Conservation (phyloP, 2,888 invertebrate genomes). For the Limnephilus rhombicus region DNA sequence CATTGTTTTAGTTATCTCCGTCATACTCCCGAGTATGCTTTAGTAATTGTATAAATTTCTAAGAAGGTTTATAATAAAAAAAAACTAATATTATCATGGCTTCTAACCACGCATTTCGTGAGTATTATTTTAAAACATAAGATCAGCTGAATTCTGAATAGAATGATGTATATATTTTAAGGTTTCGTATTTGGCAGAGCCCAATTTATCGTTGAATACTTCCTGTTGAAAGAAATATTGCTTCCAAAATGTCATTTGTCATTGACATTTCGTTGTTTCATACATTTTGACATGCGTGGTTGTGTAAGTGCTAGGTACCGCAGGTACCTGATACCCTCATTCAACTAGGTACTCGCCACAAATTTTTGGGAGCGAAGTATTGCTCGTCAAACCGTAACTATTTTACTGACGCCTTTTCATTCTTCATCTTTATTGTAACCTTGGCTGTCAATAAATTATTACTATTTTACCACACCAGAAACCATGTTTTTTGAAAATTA, state of each 20-base stretch:
- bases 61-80: neutral
- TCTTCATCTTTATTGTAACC: neutral
- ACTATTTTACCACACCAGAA: neutral
- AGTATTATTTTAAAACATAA: neutral
- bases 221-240: neutral
- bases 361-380: neutral
- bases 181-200: neutral
- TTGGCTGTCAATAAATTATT: neutral
- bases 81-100: neutral
- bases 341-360: neutral
- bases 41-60: neutral
- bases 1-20: neutral
- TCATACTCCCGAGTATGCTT: neutral
- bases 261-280: neutral
- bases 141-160: neutral
- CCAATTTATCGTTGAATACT: neutral
- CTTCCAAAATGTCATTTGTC: neutral
- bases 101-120: neutral
- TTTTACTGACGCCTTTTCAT: neutral
- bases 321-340: neutral
- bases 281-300: neutral
- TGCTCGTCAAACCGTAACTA: neutral
- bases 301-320: neutral
- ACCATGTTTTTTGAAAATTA: neutral
- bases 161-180: neutral